phyloP scores from a whole-genome alignment of 2,113 vertebrate species.

The Scytalopus superciliaris region DNA sequence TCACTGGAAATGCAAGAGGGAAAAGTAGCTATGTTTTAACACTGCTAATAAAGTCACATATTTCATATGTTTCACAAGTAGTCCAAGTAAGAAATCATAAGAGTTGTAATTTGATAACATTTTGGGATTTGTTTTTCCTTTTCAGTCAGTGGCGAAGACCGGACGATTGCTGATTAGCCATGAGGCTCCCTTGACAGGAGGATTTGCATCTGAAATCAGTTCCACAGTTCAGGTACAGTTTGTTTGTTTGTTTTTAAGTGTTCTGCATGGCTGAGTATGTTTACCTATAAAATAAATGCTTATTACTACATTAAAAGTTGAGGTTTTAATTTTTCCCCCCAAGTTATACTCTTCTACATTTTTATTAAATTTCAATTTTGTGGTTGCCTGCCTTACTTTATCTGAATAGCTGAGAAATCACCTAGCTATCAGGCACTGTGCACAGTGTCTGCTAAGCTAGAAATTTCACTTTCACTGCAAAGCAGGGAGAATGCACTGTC shows the following conservation, averaged over 20 bases:
- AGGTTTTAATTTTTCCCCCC: neutral
- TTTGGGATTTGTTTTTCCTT: neutral
- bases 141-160: constrained; percentile 94
- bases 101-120: neutral
- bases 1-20: neutral
- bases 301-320: neutral
- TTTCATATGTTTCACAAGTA: neutral
- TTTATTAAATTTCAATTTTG: neutral
- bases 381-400: neutral
- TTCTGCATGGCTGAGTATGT: neutral
- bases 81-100: neutral
- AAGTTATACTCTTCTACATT: neutral
- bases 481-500: neutral
- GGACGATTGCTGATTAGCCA: constrained; percentile 94
- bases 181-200: constrained; percentile 94
- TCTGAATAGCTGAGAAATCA: neutral
- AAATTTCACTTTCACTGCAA: neutral
- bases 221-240: constrained; percentile 92
- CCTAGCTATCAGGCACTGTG: neutral
- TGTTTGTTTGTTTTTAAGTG: neutral
- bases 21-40: neutral
- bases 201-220: constrained; percentile 95
- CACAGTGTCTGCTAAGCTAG: neutral
- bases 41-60: neutral
- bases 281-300: neutral